Percentiles rank a stretch among this genome's conserved stretches.
These are phyloP conservation scores for Enteromius anoplus DNA, from an alignment of 2,797 vertebrate species.

Conservation along the genomic window DNA sequence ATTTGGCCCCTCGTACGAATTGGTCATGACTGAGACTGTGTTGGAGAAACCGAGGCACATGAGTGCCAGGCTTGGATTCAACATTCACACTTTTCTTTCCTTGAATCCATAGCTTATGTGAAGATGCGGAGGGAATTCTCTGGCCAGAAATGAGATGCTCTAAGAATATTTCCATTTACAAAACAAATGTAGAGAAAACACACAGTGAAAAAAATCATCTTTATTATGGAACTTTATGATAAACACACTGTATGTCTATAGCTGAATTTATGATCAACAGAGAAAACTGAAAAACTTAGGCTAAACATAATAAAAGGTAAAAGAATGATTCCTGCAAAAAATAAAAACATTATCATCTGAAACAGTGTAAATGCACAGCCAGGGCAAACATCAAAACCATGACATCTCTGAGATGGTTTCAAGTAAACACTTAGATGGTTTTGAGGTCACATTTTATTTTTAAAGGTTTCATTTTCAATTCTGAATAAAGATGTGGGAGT, in stretches of 20 bases:
- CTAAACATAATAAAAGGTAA: background rate
- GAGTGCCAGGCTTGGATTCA: background rate
- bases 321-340: background rate
- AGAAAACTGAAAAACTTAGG: background rate
- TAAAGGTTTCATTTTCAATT: constrained; percentile 22
- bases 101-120: background rate
- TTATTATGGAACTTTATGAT: background rate
- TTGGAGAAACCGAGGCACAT: background rate
- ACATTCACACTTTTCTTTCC: background rate
- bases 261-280: background rate
- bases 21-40: too few species aligned
- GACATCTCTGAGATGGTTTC: constrained; percentile 18
- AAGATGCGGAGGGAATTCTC: background rate
- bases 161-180: background rate
- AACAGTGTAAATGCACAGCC: background rate
- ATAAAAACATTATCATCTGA: background rate
- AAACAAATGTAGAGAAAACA: background rate
- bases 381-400: constrained; percentile 14
- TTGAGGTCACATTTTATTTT: constrained; percentile 17
- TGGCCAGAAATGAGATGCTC: background rate
- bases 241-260: background rate
- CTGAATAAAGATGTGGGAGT: constrained; percentile 3
- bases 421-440: constrained; percentile 23
- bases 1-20: too few species aligned
- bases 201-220: background rate